Percentiles rank a stretch among this genome's conserved stretches.
phyloP scores from a whole-genome alignment of 2,797 vertebrate genomes.

The Myotis pilosus region DNA sequence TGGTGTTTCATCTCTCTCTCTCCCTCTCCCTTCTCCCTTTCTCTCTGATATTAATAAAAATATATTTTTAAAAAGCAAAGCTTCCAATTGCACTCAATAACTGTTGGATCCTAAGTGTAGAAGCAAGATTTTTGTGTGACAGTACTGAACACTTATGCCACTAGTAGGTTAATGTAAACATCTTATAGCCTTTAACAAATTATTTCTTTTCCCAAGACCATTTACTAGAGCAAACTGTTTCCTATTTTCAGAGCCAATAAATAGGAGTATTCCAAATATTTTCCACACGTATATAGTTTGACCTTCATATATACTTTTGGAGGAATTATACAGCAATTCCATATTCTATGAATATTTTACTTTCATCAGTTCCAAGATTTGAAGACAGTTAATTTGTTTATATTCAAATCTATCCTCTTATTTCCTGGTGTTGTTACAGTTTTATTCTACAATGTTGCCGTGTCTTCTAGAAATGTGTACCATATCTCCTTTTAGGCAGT shows the following conservation, averaged over 20 bases:
- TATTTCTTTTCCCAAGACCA: constrained; percentile 15
- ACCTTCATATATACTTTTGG: background rate
- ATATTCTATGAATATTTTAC: background rate
- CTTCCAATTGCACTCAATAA: background rate
- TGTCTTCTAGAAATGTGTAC: background rate
- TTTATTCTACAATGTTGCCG: background rate
- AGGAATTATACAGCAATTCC: background rate
- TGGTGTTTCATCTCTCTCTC: too few species aligned
- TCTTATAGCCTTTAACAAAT: background rate
- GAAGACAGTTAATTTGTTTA: background rate
- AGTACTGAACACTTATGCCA: background rate
- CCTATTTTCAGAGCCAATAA: constrained; percentile 31
- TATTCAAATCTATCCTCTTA: background rate
- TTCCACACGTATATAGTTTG: background rate
- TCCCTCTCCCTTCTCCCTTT: too few species aligned
- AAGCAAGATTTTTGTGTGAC: background rate
- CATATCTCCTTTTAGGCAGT: background rate
- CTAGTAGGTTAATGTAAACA: background rate
- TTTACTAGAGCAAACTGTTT: background rate
- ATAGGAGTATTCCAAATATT: constrained; percentile 12
- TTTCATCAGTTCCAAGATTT: background rate
- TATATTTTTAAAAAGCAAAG: background rate
- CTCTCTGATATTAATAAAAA: too few species aligned
- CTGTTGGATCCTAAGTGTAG: background rate
- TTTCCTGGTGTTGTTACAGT: background rate